phyloP scores from a whole-genome alignment of 2,113 vertebrate genomes.

The Setophaga kirtlandii region DNA sequence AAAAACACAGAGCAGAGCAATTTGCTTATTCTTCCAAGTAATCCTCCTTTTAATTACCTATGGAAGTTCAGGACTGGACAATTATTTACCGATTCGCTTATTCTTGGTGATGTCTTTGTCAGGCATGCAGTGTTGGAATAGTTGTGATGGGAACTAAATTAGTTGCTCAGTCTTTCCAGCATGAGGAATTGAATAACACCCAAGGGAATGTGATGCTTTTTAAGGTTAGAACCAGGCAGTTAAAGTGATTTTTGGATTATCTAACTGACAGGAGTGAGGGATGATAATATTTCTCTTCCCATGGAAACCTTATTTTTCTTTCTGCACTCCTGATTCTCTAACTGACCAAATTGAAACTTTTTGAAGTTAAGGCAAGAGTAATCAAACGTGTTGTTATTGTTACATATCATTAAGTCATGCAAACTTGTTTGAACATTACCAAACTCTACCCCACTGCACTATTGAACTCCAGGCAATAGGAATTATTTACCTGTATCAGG shows the following conservation, averaged over 20 bases:
- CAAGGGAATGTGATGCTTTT: not conserved
- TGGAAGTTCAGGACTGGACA: not conserved
- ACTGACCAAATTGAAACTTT: not conserved
- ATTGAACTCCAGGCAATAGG: not conserved
- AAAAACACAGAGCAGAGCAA: not conserved
- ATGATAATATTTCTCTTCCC: slow-evolving; percentile 22
- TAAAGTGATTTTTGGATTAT: not conserved
- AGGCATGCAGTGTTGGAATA: not conserved
- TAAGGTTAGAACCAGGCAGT: slow-evolving; percentile 14
- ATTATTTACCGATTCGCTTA: not conserved
- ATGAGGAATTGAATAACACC: not conserved
- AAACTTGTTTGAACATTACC: not conserved
- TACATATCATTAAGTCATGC: not conserved
- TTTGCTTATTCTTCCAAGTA: not conserved
- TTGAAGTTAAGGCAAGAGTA: not conserved
- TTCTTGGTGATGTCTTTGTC: not conserved
- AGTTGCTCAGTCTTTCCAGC: slow-evolving; percentile 7
- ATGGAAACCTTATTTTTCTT: slow-evolving; percentile 1
- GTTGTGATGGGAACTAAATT: slow-evolving; percentile 7
- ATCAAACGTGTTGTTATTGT: not conserved
- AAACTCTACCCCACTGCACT: not conserved
- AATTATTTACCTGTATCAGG: not conserved
- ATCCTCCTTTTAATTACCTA: not conserved
- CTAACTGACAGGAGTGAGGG: not conserved
- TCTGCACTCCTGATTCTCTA: not conserved